Evolutionary conservation across 2,888 invertebrate genomes (phyloP).

Genomic region (Molorchus minor): DNA sequence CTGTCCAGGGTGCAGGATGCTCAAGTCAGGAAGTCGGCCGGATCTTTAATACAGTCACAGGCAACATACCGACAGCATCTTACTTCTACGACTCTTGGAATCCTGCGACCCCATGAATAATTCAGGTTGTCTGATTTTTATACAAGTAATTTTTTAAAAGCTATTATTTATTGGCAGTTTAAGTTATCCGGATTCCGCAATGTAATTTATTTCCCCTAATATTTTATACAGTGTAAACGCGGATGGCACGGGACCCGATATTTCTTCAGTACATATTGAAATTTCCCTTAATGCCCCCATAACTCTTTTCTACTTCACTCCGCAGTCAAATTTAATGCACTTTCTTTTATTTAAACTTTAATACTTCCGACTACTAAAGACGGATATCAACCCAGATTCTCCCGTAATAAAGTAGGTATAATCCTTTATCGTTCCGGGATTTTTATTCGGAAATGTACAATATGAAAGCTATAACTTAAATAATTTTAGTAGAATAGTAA

Average conservation of each 20-base stretch:
- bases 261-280: constrained; percentile 60
- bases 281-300: constrained; percentile 58
- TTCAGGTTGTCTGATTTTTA: constrained; percentile 46
- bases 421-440: too few species aligned
- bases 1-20: constrained; percentile 4
- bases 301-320: constrained; percentile 50
- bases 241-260: constrained; percentile 55
- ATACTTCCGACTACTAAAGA: constrained; percentile 8
- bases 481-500: too few species aligned
- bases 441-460: too few species aligned
- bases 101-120: constrained; percentile 46
- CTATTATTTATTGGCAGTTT: constrained; percentile 59
- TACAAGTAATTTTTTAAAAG: constrained; percentile 53
- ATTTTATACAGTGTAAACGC: constrained; percentile 59
- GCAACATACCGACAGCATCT: constrained; percentile 19
- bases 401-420: too few species aligned
- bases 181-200: constrained; percentile 55
- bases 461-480: too few species aligned
- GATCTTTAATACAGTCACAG: constrained; percentile 20
- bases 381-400: too few species aligned
- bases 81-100: constrained; percentile 1
- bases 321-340: constrained; percentile 39
- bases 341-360: constrained; percentile 37
- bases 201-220: constrained; percentile 57
- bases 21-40: constrained; percentile 9